Evolutionary conservation across 2,113 vertebrate species (phyloP).

Genomic region (Naja naja): DNA sequence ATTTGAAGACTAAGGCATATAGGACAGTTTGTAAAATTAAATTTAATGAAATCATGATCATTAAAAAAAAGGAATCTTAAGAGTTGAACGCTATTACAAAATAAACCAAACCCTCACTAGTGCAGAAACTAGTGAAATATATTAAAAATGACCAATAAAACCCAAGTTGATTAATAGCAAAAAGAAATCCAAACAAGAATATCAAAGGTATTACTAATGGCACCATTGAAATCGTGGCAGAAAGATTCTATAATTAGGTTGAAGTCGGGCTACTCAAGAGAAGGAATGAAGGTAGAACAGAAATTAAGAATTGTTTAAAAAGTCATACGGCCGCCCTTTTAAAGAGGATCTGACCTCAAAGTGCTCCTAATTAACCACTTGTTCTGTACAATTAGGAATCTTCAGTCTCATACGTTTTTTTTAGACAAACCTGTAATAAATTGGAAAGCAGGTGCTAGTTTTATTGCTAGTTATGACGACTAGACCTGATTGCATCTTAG

Average conservation of each 20-base stretch:
- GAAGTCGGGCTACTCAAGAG: too few relatives aligned
- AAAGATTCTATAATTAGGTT: not conserved
- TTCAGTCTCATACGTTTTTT: not conserved
- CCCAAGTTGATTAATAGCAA: not conserved
- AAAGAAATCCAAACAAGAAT: not conserved
- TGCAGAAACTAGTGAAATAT: not conserved
- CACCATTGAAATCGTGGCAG: not conserved
- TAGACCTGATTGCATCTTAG: not conserved
- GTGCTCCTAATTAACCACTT: slow-evolving; percentile 10
- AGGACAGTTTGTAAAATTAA: not conserved
- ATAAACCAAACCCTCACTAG: not conserved
- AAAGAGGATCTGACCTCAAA: slow-evolving; percentile 9
- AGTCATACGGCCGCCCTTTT: not conserved
- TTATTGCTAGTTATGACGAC: not conserved
- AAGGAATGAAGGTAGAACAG: not conserved
- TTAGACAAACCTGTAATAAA: not conserved
- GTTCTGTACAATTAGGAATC: not conserved
- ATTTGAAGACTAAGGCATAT: not conserved
- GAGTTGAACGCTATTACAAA: not conserved
- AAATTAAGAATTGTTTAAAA: not conserved
- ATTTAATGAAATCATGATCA: not conserved
- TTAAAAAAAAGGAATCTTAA: not conserved
- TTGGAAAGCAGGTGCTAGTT: not conserved
- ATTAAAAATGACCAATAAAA: not conserved
- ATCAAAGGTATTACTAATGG: not conserved